These are phyloP conservation scores for Triplophysa dalaica DNA, from an alignment of 2,113 vertebrate genomes.

Conservation along the genomic window DNA sequence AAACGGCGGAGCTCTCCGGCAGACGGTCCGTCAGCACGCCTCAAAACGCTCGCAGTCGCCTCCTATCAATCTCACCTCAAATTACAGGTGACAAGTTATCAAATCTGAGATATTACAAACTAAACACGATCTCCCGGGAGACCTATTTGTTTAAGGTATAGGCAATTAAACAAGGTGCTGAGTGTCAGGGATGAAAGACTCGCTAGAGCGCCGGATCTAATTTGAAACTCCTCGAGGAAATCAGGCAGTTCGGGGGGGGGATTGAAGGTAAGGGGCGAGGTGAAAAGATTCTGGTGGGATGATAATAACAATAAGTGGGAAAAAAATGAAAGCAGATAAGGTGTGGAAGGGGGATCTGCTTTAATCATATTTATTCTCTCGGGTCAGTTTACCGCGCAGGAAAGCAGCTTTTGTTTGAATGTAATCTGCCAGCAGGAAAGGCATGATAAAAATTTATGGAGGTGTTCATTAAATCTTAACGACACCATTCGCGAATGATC, in stretches of 20 bases:
- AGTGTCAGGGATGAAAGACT: constrained; percentile 48
- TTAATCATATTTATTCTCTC: constrained; percentile 54
- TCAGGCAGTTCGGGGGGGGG: constrained; percentile 19
- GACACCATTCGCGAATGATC: constrained; percentile 40
- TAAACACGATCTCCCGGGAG: constrained; percentile 56
- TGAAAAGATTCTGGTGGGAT: constrained; percentile 30
- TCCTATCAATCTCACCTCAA: constrained; percentile 54
- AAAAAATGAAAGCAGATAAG: constrained; percentile 21
- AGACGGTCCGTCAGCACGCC: constrained; percentile 12
- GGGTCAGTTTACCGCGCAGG: constrained; percentile 50
- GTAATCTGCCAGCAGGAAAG: constrained; percentile 56
- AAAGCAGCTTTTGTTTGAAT: constrained; percentile 55
- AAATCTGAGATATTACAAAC: constrained; percentile 59
- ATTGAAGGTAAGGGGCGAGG: neutral
- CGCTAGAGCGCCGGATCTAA: constrained; percentile 47
- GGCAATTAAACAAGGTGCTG: constrained; percentile 58
- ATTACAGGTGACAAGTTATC: constrained; percentile 64
- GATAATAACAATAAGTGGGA: constrained; percentile 41
- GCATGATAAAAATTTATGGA: constrained; percentile 58
- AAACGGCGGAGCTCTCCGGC: constrained; percentile 29
- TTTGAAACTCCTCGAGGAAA: constrained; percentile 54
- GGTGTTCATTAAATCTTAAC: constrained; percentile 61
- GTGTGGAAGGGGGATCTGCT: constrained; percentile 34
- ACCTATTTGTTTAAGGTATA: constrained; percentile 59
- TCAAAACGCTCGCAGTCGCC: constrained; percentile 45